phyloP scores from a whole-genome alignment of 37 sponge, comb jelly and placozoan species.

The Diacarnus erythraeanus region DNA sequence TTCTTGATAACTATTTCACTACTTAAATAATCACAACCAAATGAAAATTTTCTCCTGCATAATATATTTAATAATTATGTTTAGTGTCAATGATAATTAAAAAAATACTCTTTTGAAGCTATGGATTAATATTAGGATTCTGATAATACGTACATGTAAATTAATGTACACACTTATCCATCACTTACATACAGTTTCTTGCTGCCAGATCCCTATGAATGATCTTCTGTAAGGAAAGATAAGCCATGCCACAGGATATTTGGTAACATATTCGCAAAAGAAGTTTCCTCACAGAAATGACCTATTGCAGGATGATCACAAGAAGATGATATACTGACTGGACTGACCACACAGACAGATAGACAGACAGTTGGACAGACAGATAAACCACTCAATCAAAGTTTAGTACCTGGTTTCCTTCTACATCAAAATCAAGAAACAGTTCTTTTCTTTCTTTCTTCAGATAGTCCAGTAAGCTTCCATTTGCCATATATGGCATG shows the following conservation, averaged over 20 bases:
- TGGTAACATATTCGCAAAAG: slow-evolving; percentile 32
- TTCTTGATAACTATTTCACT: too few relatives aligned
- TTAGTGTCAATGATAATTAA: too few relatives aligned
- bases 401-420: neutral
- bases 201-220: slow-evolving; percentile 43
- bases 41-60: too few relatives aligned
- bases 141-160: too few relatives aligned
- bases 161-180: neutral
- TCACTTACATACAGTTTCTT: slow-evolving; percentile 36
- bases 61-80: too few relatives aligned
- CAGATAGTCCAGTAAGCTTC: slow-evolving; percentile 39
- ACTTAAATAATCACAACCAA: too few relatives aligned
- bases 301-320: neutral
- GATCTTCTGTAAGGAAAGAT: slow-evolving; percentile 22
- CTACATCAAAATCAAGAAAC: neutral
- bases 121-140: too few relatives aligned
- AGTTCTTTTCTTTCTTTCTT: slow-evolving; percentile 25
- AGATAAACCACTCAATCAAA: too few relatives aligned
- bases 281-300: slow-evolving; percentile 19
- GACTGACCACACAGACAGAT: neutral
- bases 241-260: slow-evolving; percentile 35
- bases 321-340: neutral
- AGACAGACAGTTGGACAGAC: neutral
- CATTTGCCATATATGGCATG: slow-evolving; percentile 55
- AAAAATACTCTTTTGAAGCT: too few relatives aligned